Base-by-base conservation (phyloP, 2,113 vertebrate genomes). In the Ondatra zibethicus region DNA sequence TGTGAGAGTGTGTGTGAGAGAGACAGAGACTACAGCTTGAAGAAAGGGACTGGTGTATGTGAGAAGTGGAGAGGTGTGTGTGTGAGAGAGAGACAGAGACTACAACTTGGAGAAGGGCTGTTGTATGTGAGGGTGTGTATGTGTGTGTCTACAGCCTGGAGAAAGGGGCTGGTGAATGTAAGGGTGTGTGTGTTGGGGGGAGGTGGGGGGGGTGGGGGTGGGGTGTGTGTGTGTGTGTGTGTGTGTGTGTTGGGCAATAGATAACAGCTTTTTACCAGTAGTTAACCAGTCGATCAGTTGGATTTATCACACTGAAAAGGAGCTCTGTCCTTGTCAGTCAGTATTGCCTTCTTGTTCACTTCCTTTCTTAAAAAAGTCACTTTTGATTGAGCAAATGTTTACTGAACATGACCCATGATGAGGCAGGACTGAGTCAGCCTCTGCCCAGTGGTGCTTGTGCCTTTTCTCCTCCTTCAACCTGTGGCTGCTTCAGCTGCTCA, bases 331-430 rank as follows among this genome's bases (percentile, higher is more conserved):
- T 85, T 70, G 50, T 81, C 93, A 33, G 75, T 95, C 61, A 96
- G 0, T 47, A 12, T 81, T 88, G 42, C 36, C 47, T 63, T 72
- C 42, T 81, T 92, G 31, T 68, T 95, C 31, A 75, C 47, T 73
- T 95, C 39, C 5, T 96, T 7, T 78, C 72, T 91, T 96, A 50
- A 72, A 75, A 66, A 96, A 92, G 31, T 76, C 19, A 88, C 96
- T 31, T 36, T 94, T 78, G 25, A 81, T 72, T 95, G 39, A 72
- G n/a, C 61, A 93, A 68, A 33, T 70, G 85, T 66, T 92, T 92
- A 55, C 47, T 76, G 85, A 90, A 68, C 25, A 52, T 1, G 47
- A 87, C 76, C n/a, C 17, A 5, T 77, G 77, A n/a, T 89, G 3
- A 36, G 21, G 47, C 72, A 81, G 63, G 82, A 93, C 3, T n/a